Percentiles rank a stretch among this genome's conserved stretches.
These are phyloP conservation scores for Sebastes nivosus DNA, from an alignment of 2,797 vertebrate species.

Conservation along the genomic window DNA sequence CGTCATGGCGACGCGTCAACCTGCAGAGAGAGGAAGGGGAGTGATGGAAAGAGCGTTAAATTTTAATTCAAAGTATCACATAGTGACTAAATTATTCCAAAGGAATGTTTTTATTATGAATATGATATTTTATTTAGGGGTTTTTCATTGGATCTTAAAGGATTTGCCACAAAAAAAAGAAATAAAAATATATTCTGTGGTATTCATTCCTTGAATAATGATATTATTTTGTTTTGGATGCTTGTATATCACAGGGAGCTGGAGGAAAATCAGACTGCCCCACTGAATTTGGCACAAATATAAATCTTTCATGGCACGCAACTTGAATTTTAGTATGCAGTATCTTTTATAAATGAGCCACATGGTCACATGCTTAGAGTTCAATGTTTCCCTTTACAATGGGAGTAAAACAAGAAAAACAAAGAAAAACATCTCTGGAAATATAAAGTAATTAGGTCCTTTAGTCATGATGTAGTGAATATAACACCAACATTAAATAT, in stretches of 20 bases:
- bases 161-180: neutral
- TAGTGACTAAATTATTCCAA: neutral
- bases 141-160: neutral
- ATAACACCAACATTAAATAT: neutral
- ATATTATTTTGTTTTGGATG: neutral
- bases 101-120: neutral
- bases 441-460: neutral
- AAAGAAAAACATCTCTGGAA: neutral
- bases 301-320: constrained; percentile 46
- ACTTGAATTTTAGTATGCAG: constrained; percentile 28
- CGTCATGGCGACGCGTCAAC: constrained; percentile 87
- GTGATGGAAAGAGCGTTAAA: neutral
- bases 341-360: constrained; percentile 70
- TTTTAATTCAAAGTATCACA: neutral
- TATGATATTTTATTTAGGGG: neutral
- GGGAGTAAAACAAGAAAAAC: neutral
- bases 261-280: neutral
- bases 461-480: neutral
- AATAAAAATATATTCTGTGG: neutral
- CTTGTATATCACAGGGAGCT: neutral
- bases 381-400: neutral
- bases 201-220: neutral
- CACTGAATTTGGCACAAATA: constrained; percentile 18
- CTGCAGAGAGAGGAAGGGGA: constrained; percentile 68
- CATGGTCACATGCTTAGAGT: neutral